A percentile compares a stretch with the other conserved stretches of the same genome.
These are phyloP conservation scores for Leucoptera coffeella DNA, from an alignment of 2,888 invertebrate genomes.

Conservation along the genomic window DNA sequence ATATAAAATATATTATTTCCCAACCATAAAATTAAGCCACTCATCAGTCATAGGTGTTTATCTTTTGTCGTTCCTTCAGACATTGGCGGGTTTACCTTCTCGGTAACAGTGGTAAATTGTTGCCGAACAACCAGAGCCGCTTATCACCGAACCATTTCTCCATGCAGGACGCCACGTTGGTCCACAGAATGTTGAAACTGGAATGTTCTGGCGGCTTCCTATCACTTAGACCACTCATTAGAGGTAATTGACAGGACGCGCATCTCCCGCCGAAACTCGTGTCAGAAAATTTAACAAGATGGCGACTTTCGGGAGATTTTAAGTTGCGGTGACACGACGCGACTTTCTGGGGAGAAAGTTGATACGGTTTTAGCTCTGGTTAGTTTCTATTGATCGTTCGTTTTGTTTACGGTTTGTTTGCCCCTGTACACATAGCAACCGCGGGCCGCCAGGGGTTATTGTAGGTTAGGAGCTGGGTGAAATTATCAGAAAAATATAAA, in stretches of 20 bases:
- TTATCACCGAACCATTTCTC: slow-evolving; percentile 92
- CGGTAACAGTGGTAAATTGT: slow-evolving; percentile 78
- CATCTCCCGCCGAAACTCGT: slow-evolving; percentile 25
- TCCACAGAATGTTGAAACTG: slow-evolving; percentile 31
- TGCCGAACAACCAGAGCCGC: slow-evolving; percentile 86
- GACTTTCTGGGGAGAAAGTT: slow-evolving; percentile 20
- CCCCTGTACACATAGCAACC: slow-evolving; percentile 49
- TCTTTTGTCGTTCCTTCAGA: too few species aligned
- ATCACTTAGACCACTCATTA: too few species aligned
- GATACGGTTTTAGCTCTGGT: slow-evolving; percentile 23
- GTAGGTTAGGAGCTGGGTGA: slow-evolving; percentile 13
- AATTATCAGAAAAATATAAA: too few species aligned
- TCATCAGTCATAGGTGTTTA: too few species aligned
- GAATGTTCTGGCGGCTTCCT: too few species aligned
- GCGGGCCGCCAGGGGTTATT: slow-evolving; percentile 21
- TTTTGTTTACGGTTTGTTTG: slow-evolving; percentile 47
- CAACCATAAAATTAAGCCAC: too few species aligned
- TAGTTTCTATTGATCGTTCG: slow-evolving; percentile 36
- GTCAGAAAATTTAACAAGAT: too few species aligned
- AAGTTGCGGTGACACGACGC: too few species aligned
- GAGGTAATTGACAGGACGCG: slow-evolving; percentile 16
- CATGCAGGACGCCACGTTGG: slow-evolving; percentile 61
- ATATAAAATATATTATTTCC: too few species aligned
- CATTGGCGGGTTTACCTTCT: too few species aligned
- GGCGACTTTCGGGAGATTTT: too few species aligned